A percentile compares a stretch with the other conserved stretches of the same genome.
phyloP scores from a whole-genome alignment of 2,113 vertebrate genomes.

The Tragulus kanchil region DNA sequence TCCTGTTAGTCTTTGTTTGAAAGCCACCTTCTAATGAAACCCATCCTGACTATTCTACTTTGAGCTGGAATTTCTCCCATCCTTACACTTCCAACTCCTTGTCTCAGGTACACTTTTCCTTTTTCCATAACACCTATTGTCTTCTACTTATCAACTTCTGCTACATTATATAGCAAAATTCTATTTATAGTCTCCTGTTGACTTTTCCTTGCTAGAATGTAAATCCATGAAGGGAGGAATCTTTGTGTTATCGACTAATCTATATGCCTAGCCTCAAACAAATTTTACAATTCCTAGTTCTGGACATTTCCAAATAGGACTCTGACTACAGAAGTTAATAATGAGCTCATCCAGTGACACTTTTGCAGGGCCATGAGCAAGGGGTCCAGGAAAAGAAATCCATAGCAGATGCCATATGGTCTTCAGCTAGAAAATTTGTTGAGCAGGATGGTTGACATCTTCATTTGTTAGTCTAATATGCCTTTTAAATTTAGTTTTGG shows the following conservation, averaged over 20 bases:
- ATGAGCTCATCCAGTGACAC: background rate
- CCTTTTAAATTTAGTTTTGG: background rate
- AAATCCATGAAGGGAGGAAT: background rate
- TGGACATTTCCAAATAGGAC: background rate
- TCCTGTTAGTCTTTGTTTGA: background rate
- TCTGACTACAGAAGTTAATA: background rate
- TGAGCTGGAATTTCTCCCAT: background rate
- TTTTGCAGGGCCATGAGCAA: background rate
- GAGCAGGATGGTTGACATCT: background rate
- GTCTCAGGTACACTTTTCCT: background rate
- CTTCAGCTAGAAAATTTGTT: background rate
- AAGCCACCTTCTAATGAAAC: background rate
- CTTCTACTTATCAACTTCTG: background rate
- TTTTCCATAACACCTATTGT: background rate
- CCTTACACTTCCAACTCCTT: background rate
- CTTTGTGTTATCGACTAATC: background rate
- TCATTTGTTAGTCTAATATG: background rate
- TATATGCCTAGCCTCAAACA: background rate
- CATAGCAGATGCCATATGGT: background rate
- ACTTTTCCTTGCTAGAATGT: background rate
- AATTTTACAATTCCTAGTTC: background rate
- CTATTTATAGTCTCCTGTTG: background rate
- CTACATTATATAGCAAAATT: background rate
- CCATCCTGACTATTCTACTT: background rate
- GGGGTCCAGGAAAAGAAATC: background rate